Percentiles rank a stretch among this genome's conserved stretches.
Evolutionary conservation across 2,113 vertebrate genomes (phyloP).

Genomic region (Halichoerus grypus): DNA sequence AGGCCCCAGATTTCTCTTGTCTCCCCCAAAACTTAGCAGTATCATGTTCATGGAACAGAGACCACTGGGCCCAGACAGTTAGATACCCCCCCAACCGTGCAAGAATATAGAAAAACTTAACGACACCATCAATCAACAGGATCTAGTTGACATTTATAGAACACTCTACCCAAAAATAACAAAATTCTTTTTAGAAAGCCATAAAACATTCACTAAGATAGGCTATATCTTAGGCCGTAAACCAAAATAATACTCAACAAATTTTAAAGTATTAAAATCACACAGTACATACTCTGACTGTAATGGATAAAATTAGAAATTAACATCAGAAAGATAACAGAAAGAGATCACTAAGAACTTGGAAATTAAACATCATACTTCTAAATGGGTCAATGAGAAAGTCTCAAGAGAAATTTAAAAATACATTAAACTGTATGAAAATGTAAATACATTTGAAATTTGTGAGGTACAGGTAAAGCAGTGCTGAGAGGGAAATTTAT

Average conservation of each 20-base stretch:
- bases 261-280: neutral
- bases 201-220: neutral
- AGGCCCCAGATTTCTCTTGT: neutral
- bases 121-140: neutral
- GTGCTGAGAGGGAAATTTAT: neutral
- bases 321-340: neutral
- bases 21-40: neutral
- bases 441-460: neutral
- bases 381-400: neutral
- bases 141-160: neutral
- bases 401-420: neutral
- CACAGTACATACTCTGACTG: neutral
- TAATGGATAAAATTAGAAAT: neutral
- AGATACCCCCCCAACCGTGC: neutral
- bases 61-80: too few species aligned
- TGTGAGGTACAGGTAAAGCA: neutral
- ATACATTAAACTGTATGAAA: neutral
- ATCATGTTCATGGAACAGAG: neutral
- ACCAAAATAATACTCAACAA: neutral
- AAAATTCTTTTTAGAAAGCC: neutral
- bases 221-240: neutral
- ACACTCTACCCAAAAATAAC: neutral
- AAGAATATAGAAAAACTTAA: neutral
- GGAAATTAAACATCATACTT: neutral
- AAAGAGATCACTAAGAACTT: neutral